Conservation (phyloP, 2,113 vertebrate genomes). For the Meles meles region DNA sequence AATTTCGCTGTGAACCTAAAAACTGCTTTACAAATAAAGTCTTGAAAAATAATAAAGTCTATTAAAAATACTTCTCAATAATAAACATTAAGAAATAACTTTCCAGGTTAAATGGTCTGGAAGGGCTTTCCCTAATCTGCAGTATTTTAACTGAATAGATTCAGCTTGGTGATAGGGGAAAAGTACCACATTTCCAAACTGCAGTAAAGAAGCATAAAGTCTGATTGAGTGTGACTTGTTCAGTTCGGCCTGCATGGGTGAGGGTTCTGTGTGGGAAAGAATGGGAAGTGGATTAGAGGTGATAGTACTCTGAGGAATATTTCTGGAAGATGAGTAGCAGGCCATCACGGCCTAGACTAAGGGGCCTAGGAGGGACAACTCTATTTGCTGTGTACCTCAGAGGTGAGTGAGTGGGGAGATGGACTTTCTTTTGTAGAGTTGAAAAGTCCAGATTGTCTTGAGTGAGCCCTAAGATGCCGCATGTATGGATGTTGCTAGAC, state of each 20-base stretch:
- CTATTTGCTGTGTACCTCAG: not conserved
- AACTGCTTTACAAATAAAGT: not conserved
- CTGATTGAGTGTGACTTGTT: not conserved
- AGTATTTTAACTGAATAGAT: not conserved
- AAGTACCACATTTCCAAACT: not conserved
- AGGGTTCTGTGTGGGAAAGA: not conserved
- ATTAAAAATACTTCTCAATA: not conserved
- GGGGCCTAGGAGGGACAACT: not conserved
- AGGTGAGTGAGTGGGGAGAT: not conserved
- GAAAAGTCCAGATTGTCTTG: not conserved
- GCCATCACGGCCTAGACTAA: not conserved
- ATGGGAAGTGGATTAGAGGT: not conserved
- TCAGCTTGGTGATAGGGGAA: not conserved
- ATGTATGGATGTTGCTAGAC: not conserved
- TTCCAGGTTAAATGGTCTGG: not conserved
- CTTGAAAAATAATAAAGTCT: not conserved
- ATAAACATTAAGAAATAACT: not conserved
- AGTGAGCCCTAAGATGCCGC: not conserved
- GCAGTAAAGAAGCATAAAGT: not conserved
- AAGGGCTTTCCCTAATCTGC: not conserved
- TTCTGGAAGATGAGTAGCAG: not conserved
- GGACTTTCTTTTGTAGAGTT: not conserved
- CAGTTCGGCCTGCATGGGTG: not conserved
- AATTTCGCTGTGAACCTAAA: not conserved
- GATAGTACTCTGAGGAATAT: not conserved